Conservation (phyloP, 2,113 vertebrate species). For the Thunnus thynnus region DNA sequence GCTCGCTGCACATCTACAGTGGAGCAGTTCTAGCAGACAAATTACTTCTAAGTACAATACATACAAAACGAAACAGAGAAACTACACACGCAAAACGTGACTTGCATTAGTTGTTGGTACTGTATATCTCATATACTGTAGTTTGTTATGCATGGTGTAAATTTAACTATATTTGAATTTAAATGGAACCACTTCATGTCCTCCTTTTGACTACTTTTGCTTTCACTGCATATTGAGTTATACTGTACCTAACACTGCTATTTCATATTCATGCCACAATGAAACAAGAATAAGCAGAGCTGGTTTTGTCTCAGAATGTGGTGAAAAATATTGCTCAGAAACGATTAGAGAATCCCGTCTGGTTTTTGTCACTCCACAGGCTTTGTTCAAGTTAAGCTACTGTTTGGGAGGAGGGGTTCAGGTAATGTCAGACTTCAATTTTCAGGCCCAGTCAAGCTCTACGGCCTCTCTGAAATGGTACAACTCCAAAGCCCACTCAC, state of each 20-base stretch:
- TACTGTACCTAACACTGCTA: background rate
- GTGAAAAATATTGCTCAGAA: slow-evolving; percentile 42
- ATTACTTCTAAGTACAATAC: slow-evolving; percentile 29
- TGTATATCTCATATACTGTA: background rate
- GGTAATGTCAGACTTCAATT: slow-evolving; percentile 51
- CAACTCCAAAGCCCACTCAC: slow-evolving; percentile 55
- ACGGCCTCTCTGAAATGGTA: slow-evolving; percentile 50
- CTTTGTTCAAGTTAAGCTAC: slow-evolving; percentile 41
- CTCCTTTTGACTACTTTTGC: background rate
- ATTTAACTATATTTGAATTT: background rate
- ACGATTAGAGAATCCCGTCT: slow-evolving; percentile 31
- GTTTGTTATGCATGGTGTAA: background rate
- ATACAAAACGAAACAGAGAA: slow-evolving; percentile 22
- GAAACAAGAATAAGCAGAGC: slow-evolving; percentile 1
- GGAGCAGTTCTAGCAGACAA: slow-evolving; percentile 37
- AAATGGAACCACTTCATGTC: background rate
- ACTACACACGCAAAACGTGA: slow-evolving; percentile 1
- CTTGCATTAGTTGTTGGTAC: background rate
- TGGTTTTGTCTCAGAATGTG: slow-evolving; percentile 20
- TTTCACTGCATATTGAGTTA: background rate
- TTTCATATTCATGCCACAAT: background rate
- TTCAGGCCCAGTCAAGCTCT: slow-evolving; percentile 52
- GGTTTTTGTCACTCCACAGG: slow-evolving; percentile 39
- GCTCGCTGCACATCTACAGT: slow-evolving; percentile 25
- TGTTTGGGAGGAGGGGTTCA: slow-evolving; percentile 14